These are phyloP conservation scores for Mesembrinibis cayennensis DNA, from an alignment of 2,113 vertebrate genomes.

Conservation along the genomic window DNA sequence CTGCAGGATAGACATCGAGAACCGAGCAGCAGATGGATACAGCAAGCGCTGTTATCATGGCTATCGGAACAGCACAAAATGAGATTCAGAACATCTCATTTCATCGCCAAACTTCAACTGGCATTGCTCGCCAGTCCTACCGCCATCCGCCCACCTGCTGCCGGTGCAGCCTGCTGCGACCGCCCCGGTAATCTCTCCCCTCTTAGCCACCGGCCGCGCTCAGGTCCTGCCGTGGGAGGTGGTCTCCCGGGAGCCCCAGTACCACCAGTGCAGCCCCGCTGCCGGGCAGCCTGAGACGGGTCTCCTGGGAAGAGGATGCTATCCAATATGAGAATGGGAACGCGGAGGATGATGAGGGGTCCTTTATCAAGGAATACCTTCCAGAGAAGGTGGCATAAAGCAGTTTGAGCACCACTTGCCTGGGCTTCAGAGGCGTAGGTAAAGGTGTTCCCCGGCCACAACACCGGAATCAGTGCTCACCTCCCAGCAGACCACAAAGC, in stretches of 20 bases:
- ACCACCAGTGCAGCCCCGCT: background rate
- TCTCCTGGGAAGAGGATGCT: background rate
- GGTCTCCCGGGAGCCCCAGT: too few relatives aligned
- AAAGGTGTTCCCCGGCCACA: background rate
- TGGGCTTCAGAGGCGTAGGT: rapidly evolving
- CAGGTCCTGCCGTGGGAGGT: background rate
- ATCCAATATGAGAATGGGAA: too few relatives aligned
- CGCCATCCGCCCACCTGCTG: background rate
- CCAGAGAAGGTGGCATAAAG: background rate
- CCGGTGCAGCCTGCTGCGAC: background rate
- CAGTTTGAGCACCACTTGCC: background rate
- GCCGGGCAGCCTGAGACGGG: background rate
- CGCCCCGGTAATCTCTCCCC: too few relatives aligned
- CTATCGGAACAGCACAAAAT: background rate
- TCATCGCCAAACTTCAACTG: background rate
- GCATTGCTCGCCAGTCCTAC: too few relatives aligned
- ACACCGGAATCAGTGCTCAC: too few relatives aligned
- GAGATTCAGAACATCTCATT: too few relatives aligned
- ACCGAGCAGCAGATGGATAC: background rate
- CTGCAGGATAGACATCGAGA: background rate
- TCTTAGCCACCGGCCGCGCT: background rate
- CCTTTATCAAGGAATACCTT: background rate
- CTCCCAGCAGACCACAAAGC: background rate
- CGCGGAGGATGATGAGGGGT: background rate
- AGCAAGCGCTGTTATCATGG: background rate